Percentiles rank a stretch among this genome's conserved stretches.
These are phyloP conservation scores for Dryomyza anilis DNA, from an alignment of 2,888 invertebrate genomes.

Conservation along the genomic window DNA sequence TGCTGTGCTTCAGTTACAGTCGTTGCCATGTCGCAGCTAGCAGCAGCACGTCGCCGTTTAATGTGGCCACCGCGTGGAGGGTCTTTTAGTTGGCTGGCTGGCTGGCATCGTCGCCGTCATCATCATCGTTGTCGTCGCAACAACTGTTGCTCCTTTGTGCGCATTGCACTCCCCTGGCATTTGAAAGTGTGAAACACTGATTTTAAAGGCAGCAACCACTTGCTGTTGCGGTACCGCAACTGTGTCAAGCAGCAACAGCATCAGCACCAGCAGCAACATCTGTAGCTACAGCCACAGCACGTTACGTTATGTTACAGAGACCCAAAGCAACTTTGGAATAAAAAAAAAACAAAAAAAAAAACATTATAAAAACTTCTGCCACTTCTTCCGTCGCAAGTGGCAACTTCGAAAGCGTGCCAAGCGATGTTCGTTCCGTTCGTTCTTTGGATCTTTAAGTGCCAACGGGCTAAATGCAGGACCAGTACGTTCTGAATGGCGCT, in stretches of 20 bases:
- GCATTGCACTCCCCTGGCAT: background rate
- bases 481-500: no score
- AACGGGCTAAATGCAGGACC: background rate
- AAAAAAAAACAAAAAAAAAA: no score
- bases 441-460: no score
- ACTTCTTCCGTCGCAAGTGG: background rate
- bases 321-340: no score
- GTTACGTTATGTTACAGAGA: background rate
- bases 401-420: background rate
- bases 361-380: no score
- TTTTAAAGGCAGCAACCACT: background rate
- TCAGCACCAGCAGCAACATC: background rate
- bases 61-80: background rate
- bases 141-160: background rate
- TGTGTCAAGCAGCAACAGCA: background rate
- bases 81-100: background rate
- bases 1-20: background rate
- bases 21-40: background rate
- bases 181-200: slow-evolving; percentile 1
- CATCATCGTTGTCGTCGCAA: no score
- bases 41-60: background rate
- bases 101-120: background rate
- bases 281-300: no score
- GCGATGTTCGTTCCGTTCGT: no score
- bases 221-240: background rate